A percentile compares a stretch with the other conserved stretches of the same genome.
Evolutionary conservation across 2,888 invertebrate species (phyloP).

Genomic region (Agriotes lineatus): DNA sequence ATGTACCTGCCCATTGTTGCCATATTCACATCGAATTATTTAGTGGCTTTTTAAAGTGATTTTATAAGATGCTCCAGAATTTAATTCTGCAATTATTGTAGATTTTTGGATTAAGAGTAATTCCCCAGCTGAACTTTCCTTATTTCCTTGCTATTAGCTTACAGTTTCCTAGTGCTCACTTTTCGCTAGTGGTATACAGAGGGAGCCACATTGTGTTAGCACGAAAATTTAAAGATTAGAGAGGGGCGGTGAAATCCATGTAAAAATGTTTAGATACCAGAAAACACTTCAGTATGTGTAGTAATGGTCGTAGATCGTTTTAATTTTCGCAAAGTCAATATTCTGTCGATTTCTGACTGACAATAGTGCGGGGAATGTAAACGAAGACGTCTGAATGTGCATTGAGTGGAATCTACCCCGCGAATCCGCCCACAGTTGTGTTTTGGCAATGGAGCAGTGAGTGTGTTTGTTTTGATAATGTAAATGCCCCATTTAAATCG

Average conservation of each 20-base stretch:
- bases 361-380: background rate
- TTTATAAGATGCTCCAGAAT: too few relatives aligned
- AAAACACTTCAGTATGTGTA: constrained; percentile 19
- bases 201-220: background rate
- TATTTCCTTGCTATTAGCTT: too few relatives aligned
- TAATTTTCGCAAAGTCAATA: background rate
- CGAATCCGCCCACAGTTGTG: background rate
- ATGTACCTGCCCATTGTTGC: too few relatives aligned
- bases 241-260: constrained; percentile 26
- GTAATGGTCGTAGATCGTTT: constrained; percentile 26
- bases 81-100: too few relatives aligned
- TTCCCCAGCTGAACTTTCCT: too few relatives aligned
- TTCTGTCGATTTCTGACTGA: background rate
- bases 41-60: too few relatives aligned
- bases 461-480: constrained; percentile 32
- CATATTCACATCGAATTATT: too few relatives aligned
- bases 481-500: constrained; percentile 21
- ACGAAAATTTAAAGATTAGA: constrained; percentile 1
- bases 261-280: constrained; percentile 26
- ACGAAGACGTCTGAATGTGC: background rate
- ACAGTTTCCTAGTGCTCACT: background rate
- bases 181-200: background rate
- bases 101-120: too few relatives aligned
- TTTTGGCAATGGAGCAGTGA: constrained; percentile 17
- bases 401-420: constrained; percentile 11